Percentiles rank a stretch among this genome's conserved stretches.
Evolutionary conservation across 2,888 invertebrate species (phyloP).

Genomic region (Anoncus sp.): DNA sequence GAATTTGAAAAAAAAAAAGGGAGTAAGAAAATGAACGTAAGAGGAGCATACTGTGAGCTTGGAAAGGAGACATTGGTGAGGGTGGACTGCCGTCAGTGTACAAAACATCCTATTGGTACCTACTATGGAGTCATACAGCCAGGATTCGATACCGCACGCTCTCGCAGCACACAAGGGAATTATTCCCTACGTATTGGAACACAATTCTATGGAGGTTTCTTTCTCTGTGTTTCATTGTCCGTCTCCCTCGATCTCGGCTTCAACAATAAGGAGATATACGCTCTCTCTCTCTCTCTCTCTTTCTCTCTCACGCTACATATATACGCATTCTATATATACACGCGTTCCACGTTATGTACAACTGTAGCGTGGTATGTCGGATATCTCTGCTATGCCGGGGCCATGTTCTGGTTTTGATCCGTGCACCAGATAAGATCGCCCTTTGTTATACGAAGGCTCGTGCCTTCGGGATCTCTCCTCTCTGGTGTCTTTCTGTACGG

Average conservation of each 20-base stretch:
- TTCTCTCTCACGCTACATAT: conserved; percentile 45
- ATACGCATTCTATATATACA: conserved; percentile 52
- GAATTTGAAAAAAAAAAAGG: no score
- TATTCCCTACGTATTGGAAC: conserved; percentile 76
- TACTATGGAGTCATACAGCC: conserved; percentile 63
- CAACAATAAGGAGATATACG: conserved; percentile 67
- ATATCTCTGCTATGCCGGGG: conserved; percentile 81
- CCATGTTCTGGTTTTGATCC: conserved; percentile 82
- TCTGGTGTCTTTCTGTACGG: conserved; percentile 38
- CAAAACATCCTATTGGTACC: conserved; percentile 56
- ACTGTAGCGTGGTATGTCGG: conserved; percentile 77
- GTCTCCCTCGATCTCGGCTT: conserved; percentile 43
- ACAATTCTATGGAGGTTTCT: conserved; percentile 68
- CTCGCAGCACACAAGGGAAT: conserved; percentile 75
- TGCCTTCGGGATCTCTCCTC: conserved; percentile 75
- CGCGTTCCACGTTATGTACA: conserved; percentile 61
- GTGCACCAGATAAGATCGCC: conserved; percentile 81
- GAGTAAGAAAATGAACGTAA: no score
- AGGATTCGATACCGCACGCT: conserved; percentile 70
- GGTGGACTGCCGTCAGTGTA: conserved; percentile 47
- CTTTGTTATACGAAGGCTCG: conserved; percentile 81
- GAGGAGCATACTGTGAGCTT: conserved; percentile 11
- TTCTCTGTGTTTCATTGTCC: conserved; percentile 7
- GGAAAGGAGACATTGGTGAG: conserved; percentile 25
- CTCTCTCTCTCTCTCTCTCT: no score